Percentiles rank a stretch among this genome's conserved stretches.
phyloP scores from a whole-genome alignment of 2,113 vertebrate species.

The Parotia lawesii region DNA sequence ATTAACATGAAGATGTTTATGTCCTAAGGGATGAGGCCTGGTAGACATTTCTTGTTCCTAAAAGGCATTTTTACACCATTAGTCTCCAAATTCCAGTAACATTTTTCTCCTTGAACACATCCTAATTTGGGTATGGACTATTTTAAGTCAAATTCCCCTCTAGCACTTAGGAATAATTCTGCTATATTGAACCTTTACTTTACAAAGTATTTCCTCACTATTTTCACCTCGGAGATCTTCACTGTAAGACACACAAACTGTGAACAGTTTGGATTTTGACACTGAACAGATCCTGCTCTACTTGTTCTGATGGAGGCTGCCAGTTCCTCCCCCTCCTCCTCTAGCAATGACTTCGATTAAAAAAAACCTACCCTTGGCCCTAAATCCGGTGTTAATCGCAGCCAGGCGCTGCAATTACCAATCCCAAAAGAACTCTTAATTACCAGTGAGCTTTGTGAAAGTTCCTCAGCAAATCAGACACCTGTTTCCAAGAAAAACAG shows the following conservation, averaged over 20 bases:
- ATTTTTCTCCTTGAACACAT: background rate
- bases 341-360: background rate
- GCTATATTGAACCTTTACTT: background rate
- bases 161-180: background rate
- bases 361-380: background rate
- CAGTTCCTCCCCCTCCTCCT: background rate
- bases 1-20: background rate
- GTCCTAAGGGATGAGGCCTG: background rate
- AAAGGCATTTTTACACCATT: background rate
- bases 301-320: background rate
- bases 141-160: background rate
- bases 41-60: background rate
- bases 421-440: background rate
- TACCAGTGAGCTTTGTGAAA: background rate
- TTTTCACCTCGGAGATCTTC: background rate
- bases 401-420: background rate
- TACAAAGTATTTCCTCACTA: background rate
- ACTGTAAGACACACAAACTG: background rate
- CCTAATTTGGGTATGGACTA: background rate
- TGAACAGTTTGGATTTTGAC: background rate
- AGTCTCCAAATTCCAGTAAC: background rate
- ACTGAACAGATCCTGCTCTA: background rate
- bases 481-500: background rate
- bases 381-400: background rate
- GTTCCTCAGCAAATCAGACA: background rate